Conservation (phyloP, 2,888 invertebrate species). For the Brachypalpus laphriformis region DNA sequence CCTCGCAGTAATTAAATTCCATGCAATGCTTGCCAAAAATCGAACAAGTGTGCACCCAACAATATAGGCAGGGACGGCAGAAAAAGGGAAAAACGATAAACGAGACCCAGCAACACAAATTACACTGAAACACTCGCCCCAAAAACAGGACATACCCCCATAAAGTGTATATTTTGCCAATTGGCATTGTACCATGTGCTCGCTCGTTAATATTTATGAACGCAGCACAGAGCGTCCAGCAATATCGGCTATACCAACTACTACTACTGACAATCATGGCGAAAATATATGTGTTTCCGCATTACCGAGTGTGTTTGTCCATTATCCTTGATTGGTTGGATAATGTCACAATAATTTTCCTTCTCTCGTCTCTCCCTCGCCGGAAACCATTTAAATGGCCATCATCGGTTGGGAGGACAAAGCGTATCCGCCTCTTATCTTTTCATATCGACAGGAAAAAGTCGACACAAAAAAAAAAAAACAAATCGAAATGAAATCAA, state of each 20-base stretch:
- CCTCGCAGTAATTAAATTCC: constrained; percentile 67
- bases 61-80: too few relatives aligned
- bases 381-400: constrained; percentile 67
- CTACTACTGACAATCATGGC: constrained; percentile 44
- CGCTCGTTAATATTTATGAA: constrained; percentile 70
- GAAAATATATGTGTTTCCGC: constrained; percentile 64
- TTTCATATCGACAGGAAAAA: neutral
- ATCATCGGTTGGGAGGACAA: constrained; percentile 56
- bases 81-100: constrained; percentile 29
- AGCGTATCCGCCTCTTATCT: constrained; percentile 34
- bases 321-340: constrained; percentile 73
- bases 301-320: constrained; percentile 69
- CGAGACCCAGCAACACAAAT: constrained; percentile 42
- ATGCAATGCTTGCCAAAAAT: constrained; percentile 57
- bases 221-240: constrained; percentile 1
- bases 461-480: neutral
- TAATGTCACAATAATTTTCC: constrained; percentile 69
- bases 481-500: constrained; percentile 52
- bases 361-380: neutral
- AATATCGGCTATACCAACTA: constrained; percentile 3
- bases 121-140: neutral
- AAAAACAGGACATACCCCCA: constrained; percentile 21
- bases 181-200: constrained; percentile 65
- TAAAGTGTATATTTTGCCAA: constrained; percentile 70
- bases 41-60: constrained; percentile 44